A percentile compares a stretch with the other conserved stretches of the same genome.
These are phyloP conservation scores for Pycnonotus jocosus DNA, from an alignment of 2,113 vertebrate species.

Conservation along the genomic window DNA sequence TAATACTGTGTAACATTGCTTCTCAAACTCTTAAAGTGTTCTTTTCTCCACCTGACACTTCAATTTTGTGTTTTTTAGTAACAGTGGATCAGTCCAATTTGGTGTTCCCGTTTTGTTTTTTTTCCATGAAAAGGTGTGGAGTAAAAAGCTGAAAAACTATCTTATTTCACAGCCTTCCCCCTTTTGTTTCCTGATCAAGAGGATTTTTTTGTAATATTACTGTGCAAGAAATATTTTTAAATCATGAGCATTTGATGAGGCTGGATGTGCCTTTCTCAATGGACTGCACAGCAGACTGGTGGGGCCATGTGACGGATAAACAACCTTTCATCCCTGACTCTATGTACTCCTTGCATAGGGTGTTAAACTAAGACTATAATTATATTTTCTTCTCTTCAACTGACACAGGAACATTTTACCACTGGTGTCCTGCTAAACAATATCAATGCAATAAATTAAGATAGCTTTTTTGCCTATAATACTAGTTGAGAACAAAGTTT, in stretches of 20 bases:
- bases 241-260: neutral
- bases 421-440: neutral
- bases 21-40: neutral
- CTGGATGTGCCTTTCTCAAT: neutral
- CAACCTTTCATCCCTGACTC: neutral
- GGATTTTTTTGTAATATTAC: neutral
- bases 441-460: neutral
- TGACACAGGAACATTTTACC: neutral
- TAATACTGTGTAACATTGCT: neutral
- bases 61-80: neutral
- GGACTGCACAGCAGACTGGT: neutral
- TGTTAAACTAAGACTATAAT: neutral
- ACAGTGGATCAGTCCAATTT: neutral
- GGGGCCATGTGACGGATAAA: neutral
- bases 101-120: neutral
- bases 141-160: neutral
- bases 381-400: neutral
- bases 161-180: neutral
- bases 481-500: neutral
- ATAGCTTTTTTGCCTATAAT: neutral
- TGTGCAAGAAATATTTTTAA: neutral
- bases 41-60: neutral
- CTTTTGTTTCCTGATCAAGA: neutral
- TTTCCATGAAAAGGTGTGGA: neutral
- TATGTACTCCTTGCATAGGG: neutral